These are phyloP conservation scores for Scolopax rusticola DNA, from an alignment of 2,797 vertebrate genomes.

Conservation along the genomic window DNA sequence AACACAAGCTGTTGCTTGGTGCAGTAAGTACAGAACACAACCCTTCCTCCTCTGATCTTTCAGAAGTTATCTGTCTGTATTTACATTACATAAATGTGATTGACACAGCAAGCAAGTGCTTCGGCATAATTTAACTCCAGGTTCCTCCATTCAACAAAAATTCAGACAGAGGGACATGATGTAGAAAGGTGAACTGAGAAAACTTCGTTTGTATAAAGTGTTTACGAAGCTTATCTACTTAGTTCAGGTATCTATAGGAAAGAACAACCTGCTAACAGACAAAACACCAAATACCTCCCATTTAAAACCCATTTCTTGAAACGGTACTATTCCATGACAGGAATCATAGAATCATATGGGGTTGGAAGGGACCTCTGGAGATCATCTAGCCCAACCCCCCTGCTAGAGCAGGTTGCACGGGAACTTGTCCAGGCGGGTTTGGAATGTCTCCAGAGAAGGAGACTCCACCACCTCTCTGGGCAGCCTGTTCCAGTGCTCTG, in stretches of 20 bases:
- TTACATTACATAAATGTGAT: not conserved
- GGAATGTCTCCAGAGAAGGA: too few relatives aligned
- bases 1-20: not conserved
- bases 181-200: not conserved
- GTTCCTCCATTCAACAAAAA: not conserved
- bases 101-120: not conserved
- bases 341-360: too few relatives aligned
- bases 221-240: not conserved
- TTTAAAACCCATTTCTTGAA: not conserved
- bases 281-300: not conserved
- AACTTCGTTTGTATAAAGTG: not conserved
- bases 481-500: too few relatives aligned
- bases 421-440: too few relatives aligned
- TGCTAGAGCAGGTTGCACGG: too few relatives aligned
- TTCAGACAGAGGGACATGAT: not conserved
- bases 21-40: not conserved
- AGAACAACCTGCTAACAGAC: not conserved
- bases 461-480: too few relatives aligned
- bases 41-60: not conserved
- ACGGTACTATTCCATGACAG: not conserved
- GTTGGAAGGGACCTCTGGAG: too few relatives aligned
- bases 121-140: not conserved
- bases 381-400: too few relatives aligned
- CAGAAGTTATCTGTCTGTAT: not conserved
- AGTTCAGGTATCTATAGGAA: not conserved